phyloP scores from a whole-genome alignment of 2,888 invertebrate species.

The Platynereis dumerilii region DNA sequence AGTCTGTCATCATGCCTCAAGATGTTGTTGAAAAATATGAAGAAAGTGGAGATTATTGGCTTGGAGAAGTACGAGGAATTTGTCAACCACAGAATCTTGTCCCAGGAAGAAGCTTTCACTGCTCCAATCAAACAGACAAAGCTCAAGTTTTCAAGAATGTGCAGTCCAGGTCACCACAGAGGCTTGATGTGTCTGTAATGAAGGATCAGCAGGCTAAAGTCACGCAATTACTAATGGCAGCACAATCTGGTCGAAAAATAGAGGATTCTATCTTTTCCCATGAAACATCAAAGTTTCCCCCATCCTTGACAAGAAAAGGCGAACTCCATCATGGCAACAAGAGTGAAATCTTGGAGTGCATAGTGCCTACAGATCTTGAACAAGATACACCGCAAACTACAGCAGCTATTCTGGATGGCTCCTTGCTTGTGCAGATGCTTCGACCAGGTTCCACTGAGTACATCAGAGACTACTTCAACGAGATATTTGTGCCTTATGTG shows the following conservation, averaged over 20 bases:
- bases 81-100: not conserved
- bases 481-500: conserved; percentile 25
- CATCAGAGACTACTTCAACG: conserved; percentile 26
- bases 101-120: conserved; percentile 9
- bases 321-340: conserved; percentile 15
- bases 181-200: conserved; percentile 20
- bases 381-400: conserved; percentile 23
- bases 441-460: conserved; percentile 22
- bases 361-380: conserved; percentile 24
- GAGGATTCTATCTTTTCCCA: conserved; percentile 12
- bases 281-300: conserved; percentile 13
- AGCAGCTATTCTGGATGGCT: conserved; percentile 28
- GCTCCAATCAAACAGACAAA: not conserved
- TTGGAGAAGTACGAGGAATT: not conserved
- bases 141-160: conserved; percentile 17
- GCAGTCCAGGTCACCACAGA: conserved; percentile 14
- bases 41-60: conserved; percentile 12
- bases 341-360: conserved; percentile 23
- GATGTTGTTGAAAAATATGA: conserved; percentile 25
- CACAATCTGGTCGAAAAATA: conserved; percentile 20
- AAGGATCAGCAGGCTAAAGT: conserved; percentile 23
- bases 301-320: conserved; percentile 21
- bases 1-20: conserved; percentile 24
- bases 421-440: conserved; percentile 29
- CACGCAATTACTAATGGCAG: conserved; percentile 21